These are phyloP conservation scores for Metaphire vulgaris DNA, from an alignment of 1,140 invertebrate genomes.

Conservation along the genomic window DNA sequence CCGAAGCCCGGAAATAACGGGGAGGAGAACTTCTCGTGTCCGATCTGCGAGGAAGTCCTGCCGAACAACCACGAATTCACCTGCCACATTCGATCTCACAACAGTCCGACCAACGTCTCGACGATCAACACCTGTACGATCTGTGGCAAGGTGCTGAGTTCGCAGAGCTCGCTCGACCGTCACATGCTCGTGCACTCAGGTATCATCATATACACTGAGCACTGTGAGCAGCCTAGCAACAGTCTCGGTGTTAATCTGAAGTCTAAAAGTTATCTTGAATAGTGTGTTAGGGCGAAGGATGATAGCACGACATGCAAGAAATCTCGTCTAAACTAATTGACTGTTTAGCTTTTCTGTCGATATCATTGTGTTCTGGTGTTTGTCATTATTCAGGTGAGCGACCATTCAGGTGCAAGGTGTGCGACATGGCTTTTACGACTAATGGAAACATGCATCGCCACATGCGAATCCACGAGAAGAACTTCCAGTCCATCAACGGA, in stretches of 20 bases:
- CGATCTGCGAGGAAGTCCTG: slow-evolving; percentile 60
- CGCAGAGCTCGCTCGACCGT: slow-evolving; percentile 61
- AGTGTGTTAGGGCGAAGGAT: too few species aligned
- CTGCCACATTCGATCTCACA: slow-evolving; percentile 63
- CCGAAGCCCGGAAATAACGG: slow-evolving; percentile 38
- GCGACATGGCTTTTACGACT: slow-evolving; percentile 74
- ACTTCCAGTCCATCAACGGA: background rate
- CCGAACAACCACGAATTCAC: slow-evolving; percentile 62
- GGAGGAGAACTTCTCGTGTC: slow-evolving; percentile 58
- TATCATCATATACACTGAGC: too few species aligned
- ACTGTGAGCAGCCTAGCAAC: too few species aligned
- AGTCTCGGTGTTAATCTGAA: too few species aligned
- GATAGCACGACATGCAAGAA: too few species aligned
- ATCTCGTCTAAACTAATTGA: too few species aligned
- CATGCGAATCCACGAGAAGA: slow-evolving; percentile 62
- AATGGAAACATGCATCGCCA: slow-evolving; percentile 83
- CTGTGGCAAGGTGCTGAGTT: slow-evolving; percentile 61
- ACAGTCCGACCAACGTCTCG: slow-evolving; percentile 50
- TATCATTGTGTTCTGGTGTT: background rate
- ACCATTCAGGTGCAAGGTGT: slow-evolving; percentile 64
- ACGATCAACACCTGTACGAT: slow-evolving; percentile 53
- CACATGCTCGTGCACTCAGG: slow-evolving; percentile 52
- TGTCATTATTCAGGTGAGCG: slow-evolving; percentile 39
- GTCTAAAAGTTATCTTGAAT: too few species aligned
- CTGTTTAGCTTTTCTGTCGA: too few species aligned